Evolutionary conservation across 2,113 vertebrate species (phyloP).

Genomic region (Tetrax tetrax): DNA sequence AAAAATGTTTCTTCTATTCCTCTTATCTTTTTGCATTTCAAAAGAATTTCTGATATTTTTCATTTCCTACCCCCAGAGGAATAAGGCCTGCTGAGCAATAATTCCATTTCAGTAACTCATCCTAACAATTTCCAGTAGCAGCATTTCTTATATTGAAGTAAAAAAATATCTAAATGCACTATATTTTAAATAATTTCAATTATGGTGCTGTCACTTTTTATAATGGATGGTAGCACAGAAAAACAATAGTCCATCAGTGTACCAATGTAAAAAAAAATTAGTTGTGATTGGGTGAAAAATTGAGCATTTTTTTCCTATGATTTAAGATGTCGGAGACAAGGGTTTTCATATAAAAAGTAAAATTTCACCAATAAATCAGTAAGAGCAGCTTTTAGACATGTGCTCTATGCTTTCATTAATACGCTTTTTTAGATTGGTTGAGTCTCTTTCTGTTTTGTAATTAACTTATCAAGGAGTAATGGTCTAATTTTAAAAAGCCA

Average conservation of each 20-base stretch:
- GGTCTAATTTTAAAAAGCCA: constrained; percentile 48
- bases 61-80: background rate
- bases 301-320: constrained; percentile 36
- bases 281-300: constrained; percentile 44
- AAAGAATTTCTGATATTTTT: background rate
- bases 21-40: background rate
- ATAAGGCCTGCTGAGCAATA: background rate
- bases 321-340: background rate
- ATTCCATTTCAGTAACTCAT: constrained; percentile 1
- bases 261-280: constrained; percentile 27
- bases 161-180: constrained; percentile 38
- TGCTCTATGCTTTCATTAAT: constrained; percentile 46
- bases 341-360: constrained; percentile 24
- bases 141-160: background rate
- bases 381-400: constrained; percentile 31
- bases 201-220: constrained; percentile 41
- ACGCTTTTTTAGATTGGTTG: background rate
- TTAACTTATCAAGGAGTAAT: constrained; percentile 68
- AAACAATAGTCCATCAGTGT: constrained; percentile 46
- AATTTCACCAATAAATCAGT: constrained; percentile 60
- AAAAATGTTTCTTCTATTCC: background rate
- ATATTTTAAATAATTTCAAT: constrained; percentile 61
- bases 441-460: constrained; percentile 59
- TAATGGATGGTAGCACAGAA: constrained; percentile 16
- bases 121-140: background rate